phyloP scores from a whole-genome alignment of 2,888 invertebrate species.

The Tyria jacobaeae region DNA sequence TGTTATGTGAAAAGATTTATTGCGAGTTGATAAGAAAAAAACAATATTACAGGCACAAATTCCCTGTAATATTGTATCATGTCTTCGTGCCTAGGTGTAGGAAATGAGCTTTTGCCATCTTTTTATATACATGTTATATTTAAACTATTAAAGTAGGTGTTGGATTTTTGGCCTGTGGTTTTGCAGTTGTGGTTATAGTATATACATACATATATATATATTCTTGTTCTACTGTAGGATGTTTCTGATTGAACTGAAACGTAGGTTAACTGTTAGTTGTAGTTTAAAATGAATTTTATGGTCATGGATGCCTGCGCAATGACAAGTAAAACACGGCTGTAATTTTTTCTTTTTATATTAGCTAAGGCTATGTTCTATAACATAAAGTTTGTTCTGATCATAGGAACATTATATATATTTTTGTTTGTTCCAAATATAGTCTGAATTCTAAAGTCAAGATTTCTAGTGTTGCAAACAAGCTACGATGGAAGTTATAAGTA shows the following conservation, averaged over 20 bases:
- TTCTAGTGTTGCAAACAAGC: constrained; percentile 41
- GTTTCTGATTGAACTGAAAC: neutral
- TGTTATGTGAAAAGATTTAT: constrained; percentile 18
- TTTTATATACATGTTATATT: constrained; percentile 55
- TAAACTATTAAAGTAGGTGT: constrained; percentile 49
- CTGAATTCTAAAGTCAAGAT: constrained; percentile 35
- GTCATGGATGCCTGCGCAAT: too few relatives aligned
- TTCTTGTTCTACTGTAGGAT: constrained; percentile 1
- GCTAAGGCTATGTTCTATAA: neutral
- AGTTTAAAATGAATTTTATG: neutral
- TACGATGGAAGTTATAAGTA: constrained; percentile 46
- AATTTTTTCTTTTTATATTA: too few relatives aligned
- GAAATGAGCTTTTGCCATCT: constrained; percentile 59
- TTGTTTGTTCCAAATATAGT: constrained; percentile 41
- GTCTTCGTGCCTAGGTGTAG: constrained; percentile 65
- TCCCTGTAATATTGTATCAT: constrained; percentile 59
- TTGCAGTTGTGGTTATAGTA: constrained; percentile 44
- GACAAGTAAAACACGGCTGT: too few relatives aligned
- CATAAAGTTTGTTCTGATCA: neutral
- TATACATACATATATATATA: too few relatives aligned
- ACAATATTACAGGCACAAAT: too few relatives aligned
- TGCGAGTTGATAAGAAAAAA: constrained; percentile 30
- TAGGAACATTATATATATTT: constrained; percentile 29
- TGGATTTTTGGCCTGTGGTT: constrained; percentile 52
- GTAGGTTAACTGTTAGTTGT: neutral